Conservation (phyloP, 2,797 vertebrate genomes). For the Ctenochaetus hawaiiensis region DNA sequence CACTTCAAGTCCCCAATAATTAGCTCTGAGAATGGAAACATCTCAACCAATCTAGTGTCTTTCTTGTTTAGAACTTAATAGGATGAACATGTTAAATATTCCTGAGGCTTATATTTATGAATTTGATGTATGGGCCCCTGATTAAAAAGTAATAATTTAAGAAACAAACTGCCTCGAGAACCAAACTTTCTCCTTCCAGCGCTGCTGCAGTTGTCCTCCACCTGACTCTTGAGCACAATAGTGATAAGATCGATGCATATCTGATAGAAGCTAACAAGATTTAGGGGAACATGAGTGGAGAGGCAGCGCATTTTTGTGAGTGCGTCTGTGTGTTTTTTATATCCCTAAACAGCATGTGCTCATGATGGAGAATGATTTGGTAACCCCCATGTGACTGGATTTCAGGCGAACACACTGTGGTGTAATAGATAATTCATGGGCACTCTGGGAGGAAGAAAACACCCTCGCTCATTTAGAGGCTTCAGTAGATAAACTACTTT, state of each 20-base stretch:
- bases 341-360: not conserved
- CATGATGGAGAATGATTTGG: conserved; percentile 38
- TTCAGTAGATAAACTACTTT: conserved; percentile 34
- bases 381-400: conserved; percentile 9
- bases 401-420: conserved; percentile 30
- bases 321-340: not conserved
- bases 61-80: too few relatives aligned
- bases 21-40: not conserved
- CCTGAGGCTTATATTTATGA: not conserved
- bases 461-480: not conserved
- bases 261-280: conserved; percentile 60
- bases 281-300: conserved; percentile 44
- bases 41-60: too few relatives aligned
- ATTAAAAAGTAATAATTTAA: not conserved
- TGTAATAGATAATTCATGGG: conserved; percentile 47
- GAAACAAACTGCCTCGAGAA: not conserved
- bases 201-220: conserved; percentile 7
- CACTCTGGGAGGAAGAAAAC: conserved; percentile 10
- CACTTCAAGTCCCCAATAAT: not conserved
- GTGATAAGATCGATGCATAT: conserved; percentile 39
- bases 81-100: too few relatives aligned
- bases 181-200: not conserved
- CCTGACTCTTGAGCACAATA: conserved; percentile 19
- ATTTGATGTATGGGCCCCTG: conserved; percentile 1
- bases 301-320: not conserved